Evolutionary conservation across 2,888 invertebrate genomes (phyloP).

Genomic region (Dicycla oo): DNA sequence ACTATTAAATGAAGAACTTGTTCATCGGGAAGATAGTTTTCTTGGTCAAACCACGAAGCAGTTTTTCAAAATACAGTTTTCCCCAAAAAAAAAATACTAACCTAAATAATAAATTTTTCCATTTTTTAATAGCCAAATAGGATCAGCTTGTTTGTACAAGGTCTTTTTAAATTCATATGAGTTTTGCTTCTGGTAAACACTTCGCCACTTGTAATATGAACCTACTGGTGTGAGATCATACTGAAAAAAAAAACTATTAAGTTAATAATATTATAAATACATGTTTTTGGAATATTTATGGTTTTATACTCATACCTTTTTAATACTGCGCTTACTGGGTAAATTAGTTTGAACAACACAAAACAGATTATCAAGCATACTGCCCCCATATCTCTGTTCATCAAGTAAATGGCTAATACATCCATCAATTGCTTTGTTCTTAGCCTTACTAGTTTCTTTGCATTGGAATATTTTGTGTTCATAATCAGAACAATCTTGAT

Average conservation of each 20-base stretch:
- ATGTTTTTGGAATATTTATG: not conserved
- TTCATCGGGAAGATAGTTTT: not conserved
- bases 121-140: slow-evolving; percentile 81
- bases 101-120: slow-evolving; percentile 77
- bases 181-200: slow-evolving; percentile 22
- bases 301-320: slow-evolving; percentile 66
- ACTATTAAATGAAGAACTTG: not conserved
- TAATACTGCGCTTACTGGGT: slow-evolving; percentile 74
- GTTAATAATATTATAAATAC: slow-evolving; percentile 64
- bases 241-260: slow-evolving; percentile 74
- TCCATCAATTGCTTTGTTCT: slow-evolving; percentile 33
- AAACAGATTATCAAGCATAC: slow-evolving; percentile 76
- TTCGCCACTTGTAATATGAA: slow-evolving; percentile 55
- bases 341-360: slow-evolving; percentile 84
- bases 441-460: slow-evolving; percentile 65
- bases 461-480: slow-evolving; percentile 92
- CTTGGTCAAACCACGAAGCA: not conserved
- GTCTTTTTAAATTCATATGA: slow-evolving; percentile 72
- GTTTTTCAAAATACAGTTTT: not conserved
- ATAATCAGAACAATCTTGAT: slow-evolving; percentile 92
- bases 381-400: slow-evolving; percentile 57
- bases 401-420: slow-evolving; percentile 69
- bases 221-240: slow-evolving; percentile 50
- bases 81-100: slow-evolving; percentile 55
- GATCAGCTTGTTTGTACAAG: slow-evolving; percentile 75